Conservation (phyloP, 2,113 vertebrate genomes). For the Gasterosteus aculeatus region DNA sequence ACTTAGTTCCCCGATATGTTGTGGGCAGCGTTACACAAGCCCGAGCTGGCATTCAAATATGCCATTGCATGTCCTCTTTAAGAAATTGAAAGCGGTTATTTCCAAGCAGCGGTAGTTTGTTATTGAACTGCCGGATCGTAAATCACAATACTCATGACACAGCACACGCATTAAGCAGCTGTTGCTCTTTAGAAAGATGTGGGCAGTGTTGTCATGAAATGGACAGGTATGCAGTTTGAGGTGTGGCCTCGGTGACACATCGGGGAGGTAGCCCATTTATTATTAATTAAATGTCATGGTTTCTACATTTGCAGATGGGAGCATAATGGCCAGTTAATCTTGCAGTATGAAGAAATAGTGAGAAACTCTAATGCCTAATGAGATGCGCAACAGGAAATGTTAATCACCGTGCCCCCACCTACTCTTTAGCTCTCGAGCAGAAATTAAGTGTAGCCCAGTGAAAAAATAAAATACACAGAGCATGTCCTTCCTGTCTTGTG, state of each 20-base stretch:
- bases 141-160: slow-evolving; percentile 30
- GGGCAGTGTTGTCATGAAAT: slow-evolving; percentile 41
- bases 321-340: slow-evolving; percentile 27
- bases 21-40: slow-evolving; percentile 27
- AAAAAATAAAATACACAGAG: slow-evolving; percentile 12
- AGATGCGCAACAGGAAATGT: slow-evolving; percentile 41
- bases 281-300: slow-evolving; percentile 34
- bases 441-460: slow-evolving; percentile 13
- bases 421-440: background rate
- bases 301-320: slow-evolving; percentile 37
- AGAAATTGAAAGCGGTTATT: background rate
- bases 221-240: slow-evolving; percentile 14
- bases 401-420: slow-evolving; percentile 22
- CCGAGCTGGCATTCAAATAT: slow-evolving; percentile 26
- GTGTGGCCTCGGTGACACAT: slow-evolving; percentile 18
- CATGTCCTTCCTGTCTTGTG: slow-evolving; percentile 24
- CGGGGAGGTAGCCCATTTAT: slow-evolving; percentile 29
- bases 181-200: slow-evolving; percentile 47
- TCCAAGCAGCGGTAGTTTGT: slow-evolving; percentile 21
- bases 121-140: slow-evolving; percentile 28
- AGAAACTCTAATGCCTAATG: slow-evolving; percentile 24
- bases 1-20: slow-evolving; percentile 19
- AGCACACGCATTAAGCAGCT: slow-evolving; percentile 40
- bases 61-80: slow-evolving; percentile 22
- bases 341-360: slow-evolving; percentile 10